Base-by-base conservation (phyloP, 2,888 invertebrate species). In the Cylloceria caligata region DNA sequence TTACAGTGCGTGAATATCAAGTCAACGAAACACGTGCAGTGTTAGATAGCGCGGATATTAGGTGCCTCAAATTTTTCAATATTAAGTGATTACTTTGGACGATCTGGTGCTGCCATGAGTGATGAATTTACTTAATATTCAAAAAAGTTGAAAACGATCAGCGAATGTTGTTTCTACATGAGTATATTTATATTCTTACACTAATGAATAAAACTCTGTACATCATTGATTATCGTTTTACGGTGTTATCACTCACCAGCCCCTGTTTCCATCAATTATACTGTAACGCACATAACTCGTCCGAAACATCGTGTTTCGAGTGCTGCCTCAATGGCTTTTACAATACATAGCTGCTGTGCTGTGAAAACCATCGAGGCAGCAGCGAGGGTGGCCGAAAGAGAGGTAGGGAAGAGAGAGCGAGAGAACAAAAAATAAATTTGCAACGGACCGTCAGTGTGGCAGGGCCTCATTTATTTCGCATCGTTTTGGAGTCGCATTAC, bases 401-500 rank as follows among this genome's bases (percentile, higher is more conserved):
- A 16, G 3, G 52, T 13, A 57, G 67, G n/a, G n/a, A n/a, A 34
- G 1, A 3, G 30, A 42, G 65, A 11, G 24, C 4, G 30, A 39
- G 24, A 30, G 52, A 62, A 75, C 42, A 55, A 57, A 55, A 64
- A 57, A 80, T 47, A 2, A 52, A 36, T 76, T 76, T 60, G 52
- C 16, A 71, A 74, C 65, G 69, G 19, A 57, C 57, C 57, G 69
- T 65, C 57, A 60, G 55, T 34, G 75, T 19, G 36, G 74, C 45
- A 57, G 71, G 65, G 67, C 52, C 71, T 79, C 76, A 73, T 83
- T 83, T 83, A 77, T 83, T 83, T 80, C 55, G 71, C 64, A 80
- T 80, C 74, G 80, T 80, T 82, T 83, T 68, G 76, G 77, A 75
- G 82, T 81, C 67, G 76, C 65, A 78, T 84, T 80, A 84, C 78